phyloP scores from a whole-genome alignment of 1,140 invertebrate genomes.

The Rhopalosiphum maidis region DNA sequence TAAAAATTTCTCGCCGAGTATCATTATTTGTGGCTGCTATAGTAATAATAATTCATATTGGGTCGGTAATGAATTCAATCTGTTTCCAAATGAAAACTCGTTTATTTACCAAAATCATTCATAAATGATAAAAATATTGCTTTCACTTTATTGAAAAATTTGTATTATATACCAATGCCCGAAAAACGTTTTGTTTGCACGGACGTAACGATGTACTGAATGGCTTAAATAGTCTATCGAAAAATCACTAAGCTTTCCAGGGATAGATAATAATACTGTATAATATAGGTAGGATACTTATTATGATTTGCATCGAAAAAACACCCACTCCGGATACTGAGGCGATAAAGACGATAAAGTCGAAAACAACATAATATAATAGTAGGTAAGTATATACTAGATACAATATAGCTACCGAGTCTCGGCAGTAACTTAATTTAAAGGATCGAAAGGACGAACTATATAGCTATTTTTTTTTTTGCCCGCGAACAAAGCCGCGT shows the following conservation, averaged over 20 bases:
- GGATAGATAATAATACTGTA: background rate
- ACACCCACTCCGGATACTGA: background rate
- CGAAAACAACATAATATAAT: background rate
- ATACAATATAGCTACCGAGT: background rate
- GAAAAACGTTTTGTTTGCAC: background rate
- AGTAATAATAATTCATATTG: background rate
- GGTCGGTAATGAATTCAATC: background rate
- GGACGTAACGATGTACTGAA: background rate
- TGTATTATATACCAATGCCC: background rate
- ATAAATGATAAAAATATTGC: background rate
- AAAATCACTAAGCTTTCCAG: background rate
- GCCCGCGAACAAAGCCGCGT: background rate
- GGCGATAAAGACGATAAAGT: background rate
- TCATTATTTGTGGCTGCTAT: background rate
- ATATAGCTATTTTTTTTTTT: background rate
- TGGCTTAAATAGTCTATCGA: background rate
- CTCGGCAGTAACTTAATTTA: constrained; percentile 7
- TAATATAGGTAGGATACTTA: background rate
- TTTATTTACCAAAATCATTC: background rate
- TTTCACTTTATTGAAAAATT: background rate
- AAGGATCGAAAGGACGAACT: background rate
- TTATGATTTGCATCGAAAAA: background rate
- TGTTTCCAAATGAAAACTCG: background rate
- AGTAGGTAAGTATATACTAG: background rate
- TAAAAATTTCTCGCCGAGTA: background rate